Conservation (phyloP, 2,797 vertebrate species). For the Smutsia gigantea region DNA sequence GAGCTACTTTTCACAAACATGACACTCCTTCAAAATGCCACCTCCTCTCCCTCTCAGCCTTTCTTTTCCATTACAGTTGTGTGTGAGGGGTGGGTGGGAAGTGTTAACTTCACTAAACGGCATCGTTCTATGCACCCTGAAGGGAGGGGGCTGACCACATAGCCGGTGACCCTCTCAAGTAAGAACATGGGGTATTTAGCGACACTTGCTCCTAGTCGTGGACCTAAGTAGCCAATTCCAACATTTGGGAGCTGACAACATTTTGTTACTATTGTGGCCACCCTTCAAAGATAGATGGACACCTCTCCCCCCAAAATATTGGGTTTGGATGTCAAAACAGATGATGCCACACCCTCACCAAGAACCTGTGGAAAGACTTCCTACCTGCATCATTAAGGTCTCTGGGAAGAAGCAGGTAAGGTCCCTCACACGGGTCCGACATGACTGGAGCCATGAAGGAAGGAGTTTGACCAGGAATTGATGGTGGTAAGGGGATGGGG, state of each 20-base stretch:
- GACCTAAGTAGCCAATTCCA: neutral
- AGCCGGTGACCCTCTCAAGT: neutral
- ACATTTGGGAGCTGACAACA: neutral
- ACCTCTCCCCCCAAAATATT: neutral
- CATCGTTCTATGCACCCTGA: neutral
- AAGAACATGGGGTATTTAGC: neutral
- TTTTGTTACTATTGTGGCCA: neutral
- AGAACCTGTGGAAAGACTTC: neutral
- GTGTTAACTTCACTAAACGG: neutral
- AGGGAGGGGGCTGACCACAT: neutral
- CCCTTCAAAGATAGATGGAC: neutral
- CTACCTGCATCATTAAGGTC: neutral
- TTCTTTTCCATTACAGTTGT: neutral
- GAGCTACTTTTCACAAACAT: neutral
- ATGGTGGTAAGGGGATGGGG: no score
- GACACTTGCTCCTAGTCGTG: neutral
- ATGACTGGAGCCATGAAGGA: neutral
- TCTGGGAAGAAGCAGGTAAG: neutral
- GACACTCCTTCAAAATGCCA: slow-evolving; percentile 57
- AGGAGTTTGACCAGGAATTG: neutral
- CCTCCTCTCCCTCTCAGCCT: neutral
- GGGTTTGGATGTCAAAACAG: neutral
- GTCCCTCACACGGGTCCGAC: no score
- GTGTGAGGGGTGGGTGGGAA: neutral
- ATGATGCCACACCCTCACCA: neutral